Evolutionary conservation across 2,888 invertebrate species (phyloP).

Genomic region (Hypena proboscidalis): DNA sequence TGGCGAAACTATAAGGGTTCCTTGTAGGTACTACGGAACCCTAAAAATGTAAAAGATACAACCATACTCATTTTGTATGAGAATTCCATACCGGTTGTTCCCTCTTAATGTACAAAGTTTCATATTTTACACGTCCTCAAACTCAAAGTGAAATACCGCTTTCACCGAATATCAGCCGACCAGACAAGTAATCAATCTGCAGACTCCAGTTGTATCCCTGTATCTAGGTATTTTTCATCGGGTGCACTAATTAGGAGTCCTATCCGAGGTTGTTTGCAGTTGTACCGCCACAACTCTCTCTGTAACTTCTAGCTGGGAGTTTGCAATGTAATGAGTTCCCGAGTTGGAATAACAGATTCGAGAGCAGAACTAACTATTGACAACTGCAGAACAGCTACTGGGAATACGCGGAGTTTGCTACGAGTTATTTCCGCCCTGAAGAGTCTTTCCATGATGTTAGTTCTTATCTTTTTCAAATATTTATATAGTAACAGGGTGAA

Average conservation of each 20-base stretch:
- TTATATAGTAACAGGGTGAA: no score
- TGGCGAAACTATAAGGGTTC: no score
- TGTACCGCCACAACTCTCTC: conserved; percentile 24
- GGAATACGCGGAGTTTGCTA: conserved; percentile 13
- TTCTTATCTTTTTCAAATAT: background rate
- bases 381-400: conserved; percentile 22
- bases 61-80: no score
- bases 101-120: no score
- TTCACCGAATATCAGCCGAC: background rate
- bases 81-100: no score
- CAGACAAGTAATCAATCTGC: background rate
- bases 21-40: no score
- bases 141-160: background rate
- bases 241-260: conserved; percentile 39
- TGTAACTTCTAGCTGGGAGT: conserved; percentile 39
- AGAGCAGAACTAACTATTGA: conserved; percentile 28
- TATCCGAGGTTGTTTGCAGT: conserved; percentile 30
- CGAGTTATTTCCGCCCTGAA: conserved; percentile 21
- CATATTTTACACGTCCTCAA: no score
- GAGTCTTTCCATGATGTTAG: conserved; percentile 10
- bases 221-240: conserved; percentile 23
- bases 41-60: no score
- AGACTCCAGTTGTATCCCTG: background rate
- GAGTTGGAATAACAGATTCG: conserved; percentile 27
- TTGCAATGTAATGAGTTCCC: conserved; percentile 39